phyloP scores from a whole-genome alignment of 2,888 invertebrate genomes.

The Diplolepis rosae region DNA sequence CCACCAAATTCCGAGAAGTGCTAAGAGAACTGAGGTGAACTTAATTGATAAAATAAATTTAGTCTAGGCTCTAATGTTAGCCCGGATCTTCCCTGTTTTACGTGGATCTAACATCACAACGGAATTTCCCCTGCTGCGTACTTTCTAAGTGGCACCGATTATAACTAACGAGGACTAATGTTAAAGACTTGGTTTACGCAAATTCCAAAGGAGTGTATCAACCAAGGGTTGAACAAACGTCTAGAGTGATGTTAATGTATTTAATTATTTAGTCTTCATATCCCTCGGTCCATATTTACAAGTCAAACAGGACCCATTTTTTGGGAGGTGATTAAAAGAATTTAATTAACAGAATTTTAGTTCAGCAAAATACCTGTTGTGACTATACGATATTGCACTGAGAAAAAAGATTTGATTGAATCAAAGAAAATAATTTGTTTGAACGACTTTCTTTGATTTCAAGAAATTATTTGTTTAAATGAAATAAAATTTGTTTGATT shows the following conservation, averaged over 20 bases:
- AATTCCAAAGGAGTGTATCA: conserved; percentile 33
- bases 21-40: conserved; percentile 47
- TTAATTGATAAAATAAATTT: conserved; percentile 63
- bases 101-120: conserved; percentile 11
- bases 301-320: no score
- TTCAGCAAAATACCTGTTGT: no score
- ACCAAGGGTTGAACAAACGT: conserved; percentile 32
- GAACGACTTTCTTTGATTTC: no score
- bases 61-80: conserved; percentile 52
- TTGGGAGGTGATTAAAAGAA: no score
- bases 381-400: no score
- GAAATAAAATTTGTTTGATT: no score
- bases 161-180: conserved; percentile 61
- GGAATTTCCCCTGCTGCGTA: conserved; percentile 40
- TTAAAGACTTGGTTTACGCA: conserved; percentile 47
- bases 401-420: no score
- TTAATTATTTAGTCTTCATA: no score
- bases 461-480: no score
- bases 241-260: neutral
- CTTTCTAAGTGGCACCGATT: conserved; percentile 62
- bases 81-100: conserved; percentile 55
- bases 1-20: conserved; percentile 18
- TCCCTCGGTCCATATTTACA: no score
- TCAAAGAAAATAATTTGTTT: no score
- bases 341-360: no score